Percentiles rank a stretch among this genome's conserved stretches.
These are phyloP conservation scores for Kryptolebias ocellatus DNA, from an alignment of 2,797 vertebrate species.

Conservation along the genomic window DNA sequence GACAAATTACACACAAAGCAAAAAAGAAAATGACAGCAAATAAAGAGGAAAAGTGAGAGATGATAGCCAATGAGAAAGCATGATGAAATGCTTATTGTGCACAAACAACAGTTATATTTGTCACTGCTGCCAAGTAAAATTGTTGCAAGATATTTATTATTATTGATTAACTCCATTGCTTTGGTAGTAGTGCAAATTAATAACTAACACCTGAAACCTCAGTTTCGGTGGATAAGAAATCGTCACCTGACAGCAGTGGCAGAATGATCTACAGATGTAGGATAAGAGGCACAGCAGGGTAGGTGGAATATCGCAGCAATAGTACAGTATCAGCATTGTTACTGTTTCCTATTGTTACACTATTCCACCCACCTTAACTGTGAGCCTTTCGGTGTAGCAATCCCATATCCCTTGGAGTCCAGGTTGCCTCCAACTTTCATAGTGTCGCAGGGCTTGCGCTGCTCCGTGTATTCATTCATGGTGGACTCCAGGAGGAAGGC, in stretches of 20 bases:
- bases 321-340: slow-evolving; percentile 78
- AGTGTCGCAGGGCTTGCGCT: slow-evolving; percentile 98
- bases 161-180: neutral
- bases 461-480: slow-evolving; percentile 99
- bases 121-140: slow-evolving; percentile 66
- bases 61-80: slow-evolving; percentile 19
- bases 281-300: slow-evolving; percentile 96
- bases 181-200: neutral
- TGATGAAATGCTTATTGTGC: slow-evolving; percentile 40
- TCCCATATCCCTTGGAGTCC: slow-evolving; percentile 99
- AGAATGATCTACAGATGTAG: slow-evolving; percentile 38
- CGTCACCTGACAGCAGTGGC: slow-evolving; percentile 69
- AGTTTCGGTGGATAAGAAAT: slow-evolving; percentile 3
- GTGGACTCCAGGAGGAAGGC: slow-evolving; percentile 99
- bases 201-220: neutral
- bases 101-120: slow-evolving; percentile 37
- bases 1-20: slow-evolving; percentile 6
- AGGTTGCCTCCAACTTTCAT: slow-evolving; percentile 99
- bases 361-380: slow-evolving; percentile 99
- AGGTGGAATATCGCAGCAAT: slow-evolving; percentile 99
- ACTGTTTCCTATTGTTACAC: slow-evolving; percentile 92
- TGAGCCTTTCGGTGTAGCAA: slow-evolving; percentile 98
- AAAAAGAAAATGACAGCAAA: slow-evolving; percentile 3
- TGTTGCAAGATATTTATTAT: neutral
- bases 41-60: slow-evolving; percentile 19